Conservation (phyloP, 2,113 vertebrate species). For the Reinhardtius hippoglossoides region DNA sequence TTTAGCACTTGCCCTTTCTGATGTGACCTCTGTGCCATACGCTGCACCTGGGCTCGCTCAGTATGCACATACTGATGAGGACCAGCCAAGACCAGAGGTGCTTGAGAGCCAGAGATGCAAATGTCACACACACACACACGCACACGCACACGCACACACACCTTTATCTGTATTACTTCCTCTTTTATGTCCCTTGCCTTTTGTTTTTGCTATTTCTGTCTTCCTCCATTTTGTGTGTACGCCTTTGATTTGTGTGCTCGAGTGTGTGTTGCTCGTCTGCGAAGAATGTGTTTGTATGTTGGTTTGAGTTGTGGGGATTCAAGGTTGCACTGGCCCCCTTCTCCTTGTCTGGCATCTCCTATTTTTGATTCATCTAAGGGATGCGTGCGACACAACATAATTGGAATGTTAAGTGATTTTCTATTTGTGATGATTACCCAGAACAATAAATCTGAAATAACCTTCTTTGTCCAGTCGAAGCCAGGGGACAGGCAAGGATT, state of each 20-base stretch:
- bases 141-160: slow-evolving; percentile 35
- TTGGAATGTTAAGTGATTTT: slow-evolving; percentile 78
- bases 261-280: slow-evolving; percentile 33
- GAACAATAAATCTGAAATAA: slow-evolving; percentile 76
- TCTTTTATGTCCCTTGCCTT: slow-evolving; percentile 68
- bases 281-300: slow-evolving; percentile 36
- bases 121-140: slow-evolving; percentile 71
- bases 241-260: slow-evolving; percentile 25
- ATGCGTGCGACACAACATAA: slow-evolving; percentile 58
- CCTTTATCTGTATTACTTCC: slow-evolving; percentile 67
- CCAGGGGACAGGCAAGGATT: slow-evolving; percentile 51
- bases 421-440: slow-evolving; percentile 74
- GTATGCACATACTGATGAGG: slow-evolving; percentile 84
- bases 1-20: slow-evolving; percentile 83
- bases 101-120: slow-evolving; percentile 78
- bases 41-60: slow-evolving; percentile 84
- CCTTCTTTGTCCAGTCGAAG: slow-evolving; percentile 61
- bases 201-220: slow-evolving; percentile 64
- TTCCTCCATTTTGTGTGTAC: slow-evolving; percentile 40
- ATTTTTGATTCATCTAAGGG: slow-evolving; percentile 73
- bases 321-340: slow-evolving; percentile 70
- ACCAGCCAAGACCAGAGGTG: slow-evolving; percentile 74
- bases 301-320: slow-evolving; percentile 61
- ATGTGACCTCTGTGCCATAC: slow-evolving; percentile 80
- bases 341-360: slow-evolving; percentile 61